These are phyloP conservation scores for Molothrus ater DNA, from an alignment of 2,797 vertebrate species.

Conservation along the genomic window DNA sequence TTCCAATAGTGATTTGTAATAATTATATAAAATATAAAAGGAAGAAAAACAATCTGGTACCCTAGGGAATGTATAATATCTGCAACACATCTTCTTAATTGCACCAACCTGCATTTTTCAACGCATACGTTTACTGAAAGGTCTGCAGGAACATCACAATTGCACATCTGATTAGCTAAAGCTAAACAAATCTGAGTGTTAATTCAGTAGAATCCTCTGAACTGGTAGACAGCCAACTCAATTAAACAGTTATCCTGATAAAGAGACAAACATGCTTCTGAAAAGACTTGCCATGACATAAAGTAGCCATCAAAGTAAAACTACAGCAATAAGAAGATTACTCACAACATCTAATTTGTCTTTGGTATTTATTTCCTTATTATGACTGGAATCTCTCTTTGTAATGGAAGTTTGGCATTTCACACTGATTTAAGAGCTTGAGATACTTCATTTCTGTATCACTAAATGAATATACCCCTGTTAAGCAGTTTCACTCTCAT, in stretches of 20 bases:
- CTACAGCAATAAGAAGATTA: background rate
- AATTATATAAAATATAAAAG: background rate
- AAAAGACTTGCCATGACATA: background rate
- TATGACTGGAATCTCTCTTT: background rate
- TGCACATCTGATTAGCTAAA: background rate
- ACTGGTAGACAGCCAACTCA: conserved; percentile 9
- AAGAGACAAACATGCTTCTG: background rate
- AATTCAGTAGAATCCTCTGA: background rate
- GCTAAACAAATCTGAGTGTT: background rate
- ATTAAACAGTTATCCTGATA: background rate
- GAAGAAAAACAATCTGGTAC: background rate
- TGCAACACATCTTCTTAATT: background rate
- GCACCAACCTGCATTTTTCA: background rate
- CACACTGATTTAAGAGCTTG: background rate
- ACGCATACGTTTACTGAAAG: background rate
- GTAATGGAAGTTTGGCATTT: background rate
- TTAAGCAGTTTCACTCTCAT: conserved; percentile 8
- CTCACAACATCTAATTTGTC: background rate
- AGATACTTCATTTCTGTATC: background rate
- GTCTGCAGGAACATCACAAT: background rate
- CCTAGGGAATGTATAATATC: background rate
- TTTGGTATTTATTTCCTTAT: background rate
- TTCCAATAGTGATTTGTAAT: background rate
- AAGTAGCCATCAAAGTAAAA: background rate
- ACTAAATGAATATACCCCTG: background rate